Conservation (phyloP, 2,113 vertebrate genomes). For the Odobenus rosmarus region DNA sequence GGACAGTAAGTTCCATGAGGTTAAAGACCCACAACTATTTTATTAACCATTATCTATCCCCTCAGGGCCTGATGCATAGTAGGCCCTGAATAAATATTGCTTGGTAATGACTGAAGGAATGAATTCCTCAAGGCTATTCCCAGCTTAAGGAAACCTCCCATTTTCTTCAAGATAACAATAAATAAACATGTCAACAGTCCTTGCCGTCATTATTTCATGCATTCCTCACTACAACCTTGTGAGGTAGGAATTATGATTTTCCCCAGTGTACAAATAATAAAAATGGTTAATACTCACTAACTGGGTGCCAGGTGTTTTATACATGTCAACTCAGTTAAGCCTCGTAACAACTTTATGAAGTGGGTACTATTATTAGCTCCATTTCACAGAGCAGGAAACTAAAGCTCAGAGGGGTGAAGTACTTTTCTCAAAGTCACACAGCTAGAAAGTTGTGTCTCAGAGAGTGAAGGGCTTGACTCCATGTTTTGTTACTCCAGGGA, state of each 20-base stretch:
- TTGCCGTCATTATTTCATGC: neutral
- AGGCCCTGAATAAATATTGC: neutral
- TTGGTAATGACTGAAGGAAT: conserved; percentile 27
- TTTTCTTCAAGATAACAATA: neutral
- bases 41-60: neutral
- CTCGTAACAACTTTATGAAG: neutral
- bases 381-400: conserved; percentile 22
- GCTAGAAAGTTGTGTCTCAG: neutral
- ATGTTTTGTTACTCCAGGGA: neutral
- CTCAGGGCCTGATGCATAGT: neutral
- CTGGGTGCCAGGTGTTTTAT: neutral
- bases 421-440: neutral
- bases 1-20: neutral
- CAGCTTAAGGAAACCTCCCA: neutral
- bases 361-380: neutral
- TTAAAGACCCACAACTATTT: neutral
- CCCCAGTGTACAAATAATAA: neutral
- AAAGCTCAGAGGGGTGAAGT: neutral
- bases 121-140: neutral
- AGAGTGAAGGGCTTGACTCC: neutral
- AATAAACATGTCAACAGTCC: neutral
- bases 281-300: neutral
- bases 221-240: neutral
- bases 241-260: neutral
- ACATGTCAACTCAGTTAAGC: neutral